phyloP scores from a whole-genome alignment of 1,140 invertebrate genomes.

The Chrysopa pallens region DNA sequence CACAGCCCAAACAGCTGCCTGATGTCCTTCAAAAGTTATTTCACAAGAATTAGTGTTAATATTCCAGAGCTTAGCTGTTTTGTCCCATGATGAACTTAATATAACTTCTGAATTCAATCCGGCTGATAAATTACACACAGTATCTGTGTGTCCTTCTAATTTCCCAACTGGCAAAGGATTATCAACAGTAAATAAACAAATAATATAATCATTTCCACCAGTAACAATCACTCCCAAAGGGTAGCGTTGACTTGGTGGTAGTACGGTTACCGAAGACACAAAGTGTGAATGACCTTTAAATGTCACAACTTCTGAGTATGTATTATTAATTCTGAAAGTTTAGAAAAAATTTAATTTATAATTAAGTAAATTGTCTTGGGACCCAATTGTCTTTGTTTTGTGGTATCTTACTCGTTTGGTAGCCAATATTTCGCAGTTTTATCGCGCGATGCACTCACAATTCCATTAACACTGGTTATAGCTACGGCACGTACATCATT shows the following conservation, averaged over 20 bases:
- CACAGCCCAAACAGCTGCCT: constrained; percentile 79
- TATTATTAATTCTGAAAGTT: constrained; percentile 11
- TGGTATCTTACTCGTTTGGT: constrained; percentile 45
- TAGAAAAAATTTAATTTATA: background rate
- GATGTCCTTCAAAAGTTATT: constrained; percentile 53
- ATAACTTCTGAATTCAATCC: constrained; percentile 33
- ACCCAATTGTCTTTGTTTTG: constrained; percentile 1
- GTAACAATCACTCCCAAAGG: constrained; percentile 68
- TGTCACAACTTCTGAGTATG: constrained; percentile 35
- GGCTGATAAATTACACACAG: constrained; percentile 45
- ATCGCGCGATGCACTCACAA: constrained; percentile 75
- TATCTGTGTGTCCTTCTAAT: constrained; percentile 64
- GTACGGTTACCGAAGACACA: constrained; percentile 57
- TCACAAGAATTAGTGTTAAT: constrained; percentile 22
- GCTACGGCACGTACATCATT: constrained; percentile 65
- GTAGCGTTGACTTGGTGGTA: constrained; percentile 45
- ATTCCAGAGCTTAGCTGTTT: constrained; percentile 66
- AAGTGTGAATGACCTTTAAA: constrained; percentile 73
- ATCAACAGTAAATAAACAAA: constrained; percentile 53
- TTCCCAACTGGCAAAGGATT: constrained; percentile 38
- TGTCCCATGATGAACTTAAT: constrained; percentile 81
- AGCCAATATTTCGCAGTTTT: constrained; percentile 71
- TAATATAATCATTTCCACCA: constrained; percentile 73
- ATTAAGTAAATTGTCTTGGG: background rate
- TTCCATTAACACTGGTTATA: constrained; percentile 41